These are phyloP conservation scores for Turdus rufiventris DNA, from an alignment of 2,113 vertebrate genomes.

Conservation along the genomic window DNA sequence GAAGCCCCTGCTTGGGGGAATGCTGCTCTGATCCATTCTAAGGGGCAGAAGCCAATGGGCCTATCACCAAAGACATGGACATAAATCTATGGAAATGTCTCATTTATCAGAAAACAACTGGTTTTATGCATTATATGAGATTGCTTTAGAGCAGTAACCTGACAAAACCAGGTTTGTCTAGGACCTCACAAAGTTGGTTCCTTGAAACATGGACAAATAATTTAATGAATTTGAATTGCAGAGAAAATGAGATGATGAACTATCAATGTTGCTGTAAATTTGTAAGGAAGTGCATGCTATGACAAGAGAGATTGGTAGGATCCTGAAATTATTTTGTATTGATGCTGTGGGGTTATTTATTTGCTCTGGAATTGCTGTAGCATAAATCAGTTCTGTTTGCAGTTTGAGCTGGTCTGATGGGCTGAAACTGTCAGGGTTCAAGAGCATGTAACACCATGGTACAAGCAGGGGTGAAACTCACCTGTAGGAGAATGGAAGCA, in stretches of 20 bases:
- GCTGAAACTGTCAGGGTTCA: neutral
- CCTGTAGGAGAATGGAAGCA: neutral
- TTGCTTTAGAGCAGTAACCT: neutral
- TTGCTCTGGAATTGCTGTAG: neutral
- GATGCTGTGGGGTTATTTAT: neutral
- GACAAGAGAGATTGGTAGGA: neutral
- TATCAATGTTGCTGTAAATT: neutral
- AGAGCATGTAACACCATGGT: neutral
- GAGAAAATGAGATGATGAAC: neutral
- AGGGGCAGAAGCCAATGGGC: neutral
- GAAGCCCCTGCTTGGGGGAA: neutral
- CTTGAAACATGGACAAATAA: neutral
- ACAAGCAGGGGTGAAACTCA: neutral
- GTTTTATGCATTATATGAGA: neutral
- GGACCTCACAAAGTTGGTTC: neutral
- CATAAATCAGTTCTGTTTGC: neutral
- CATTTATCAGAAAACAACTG: neutral
- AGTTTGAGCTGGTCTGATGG: neutral
- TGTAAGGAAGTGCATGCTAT: neutral
- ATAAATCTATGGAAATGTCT: neutral
- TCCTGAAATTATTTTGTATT: neutral
- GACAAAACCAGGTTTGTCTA: neutral
- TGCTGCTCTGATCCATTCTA: neutral
- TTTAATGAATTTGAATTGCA: neutral
- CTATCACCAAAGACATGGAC: neutral